Percentiles rank a stretch among this genome's conserved stretches.
Conservation (phyloP, 2,797 vertebrate species). For the Etheostoma perlongum region DNA sequence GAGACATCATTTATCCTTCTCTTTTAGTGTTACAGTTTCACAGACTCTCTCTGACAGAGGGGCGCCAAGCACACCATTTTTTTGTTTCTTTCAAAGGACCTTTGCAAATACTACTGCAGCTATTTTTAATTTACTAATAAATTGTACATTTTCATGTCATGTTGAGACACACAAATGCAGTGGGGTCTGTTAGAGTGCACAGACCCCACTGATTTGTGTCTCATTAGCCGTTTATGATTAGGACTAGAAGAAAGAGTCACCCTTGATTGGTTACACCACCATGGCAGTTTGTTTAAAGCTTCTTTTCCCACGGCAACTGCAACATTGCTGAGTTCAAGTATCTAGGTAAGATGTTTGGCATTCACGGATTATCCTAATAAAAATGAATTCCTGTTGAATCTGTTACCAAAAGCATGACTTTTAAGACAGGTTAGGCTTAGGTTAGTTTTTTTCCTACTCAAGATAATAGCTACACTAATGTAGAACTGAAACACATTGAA, state of each 20-base stretch:
- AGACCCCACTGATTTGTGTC: conserved; percentile 3
- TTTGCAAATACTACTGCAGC: conserved; percentile 15
- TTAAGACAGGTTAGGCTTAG: too few relatives aligned
- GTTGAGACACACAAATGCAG: not conserved
- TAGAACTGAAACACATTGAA: too few relatives aligned
- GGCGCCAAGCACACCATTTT: conserved; percentile 53
- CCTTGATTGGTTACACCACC: conserved; percentile 1
- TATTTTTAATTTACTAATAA: conserved; percentile 25
- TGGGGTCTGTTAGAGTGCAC: not conserved
- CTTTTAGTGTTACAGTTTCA: conserved; percentile 30
- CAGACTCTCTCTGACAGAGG: conserved; percentile 57
- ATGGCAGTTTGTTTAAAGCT: not conserved
- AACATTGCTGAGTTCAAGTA: not conserved
- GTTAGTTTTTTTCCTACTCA: too few relatives aligned
- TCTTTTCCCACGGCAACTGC: not conserved
- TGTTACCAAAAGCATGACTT: too few relatives aligned
- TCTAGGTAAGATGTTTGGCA: not conserved
- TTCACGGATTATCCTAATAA: not conserved
- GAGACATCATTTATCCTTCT: not conserved
- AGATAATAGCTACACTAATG: too few relatives aligned
- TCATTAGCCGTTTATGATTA: conserved; percentile 39
- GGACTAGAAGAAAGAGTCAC: conserved; percentile 2
- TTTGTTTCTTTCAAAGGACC: conserved; percentile 14
- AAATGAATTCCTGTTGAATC: not conserved
- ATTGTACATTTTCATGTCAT: conserved; percentile 24